Evolutionary conservation across 2,113 vertebrate species (phyloP).

Genomic region (Aptenodytes patagonicus): DNA sequence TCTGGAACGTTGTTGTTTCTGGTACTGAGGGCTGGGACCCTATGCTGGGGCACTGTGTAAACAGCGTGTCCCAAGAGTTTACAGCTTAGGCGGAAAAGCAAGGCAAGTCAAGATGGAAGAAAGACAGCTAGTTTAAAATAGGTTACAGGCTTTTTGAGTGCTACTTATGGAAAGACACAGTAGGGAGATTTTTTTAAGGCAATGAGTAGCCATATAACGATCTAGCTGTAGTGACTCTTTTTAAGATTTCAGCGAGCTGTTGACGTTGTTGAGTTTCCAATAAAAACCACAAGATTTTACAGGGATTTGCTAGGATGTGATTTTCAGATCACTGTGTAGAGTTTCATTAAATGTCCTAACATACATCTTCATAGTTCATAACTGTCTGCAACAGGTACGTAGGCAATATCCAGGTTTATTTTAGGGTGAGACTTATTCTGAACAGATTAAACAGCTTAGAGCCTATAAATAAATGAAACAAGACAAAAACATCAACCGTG

Average conservation of each 20-base stretch:
- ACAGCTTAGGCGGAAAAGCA: not conserved
- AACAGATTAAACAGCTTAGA: not conserved
- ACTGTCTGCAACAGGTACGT: not conserved
- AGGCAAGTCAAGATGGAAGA: not conserved
- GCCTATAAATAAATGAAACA: not conserved
- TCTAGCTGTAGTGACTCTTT: not conserved
- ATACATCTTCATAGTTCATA: not conserved
- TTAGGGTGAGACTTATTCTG: not conserved
- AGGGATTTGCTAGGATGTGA: not conserved
- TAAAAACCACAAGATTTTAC: not conserved
- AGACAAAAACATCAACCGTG: not conserved
- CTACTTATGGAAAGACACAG: not conserved
- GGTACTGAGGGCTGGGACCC: not conserved
- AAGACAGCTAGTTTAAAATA: not conserved
- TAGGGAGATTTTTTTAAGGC: not conserved
- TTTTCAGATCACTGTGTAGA: not conserved
- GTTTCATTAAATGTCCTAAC: not conserved
- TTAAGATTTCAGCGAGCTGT: not conserved
- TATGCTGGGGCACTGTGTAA: accelerated
- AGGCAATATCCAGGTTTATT: not conserved
- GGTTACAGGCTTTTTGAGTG: not conserved
- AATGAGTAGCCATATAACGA: not conserved
- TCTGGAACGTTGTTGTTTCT: not conserved
- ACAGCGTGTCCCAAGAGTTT: not conserved
- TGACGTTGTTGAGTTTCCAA: not conserved